phyloP scores from a whole-genome alignment of 2,113 vertebrate genomes.

The Pithys albifrons region DNA sequence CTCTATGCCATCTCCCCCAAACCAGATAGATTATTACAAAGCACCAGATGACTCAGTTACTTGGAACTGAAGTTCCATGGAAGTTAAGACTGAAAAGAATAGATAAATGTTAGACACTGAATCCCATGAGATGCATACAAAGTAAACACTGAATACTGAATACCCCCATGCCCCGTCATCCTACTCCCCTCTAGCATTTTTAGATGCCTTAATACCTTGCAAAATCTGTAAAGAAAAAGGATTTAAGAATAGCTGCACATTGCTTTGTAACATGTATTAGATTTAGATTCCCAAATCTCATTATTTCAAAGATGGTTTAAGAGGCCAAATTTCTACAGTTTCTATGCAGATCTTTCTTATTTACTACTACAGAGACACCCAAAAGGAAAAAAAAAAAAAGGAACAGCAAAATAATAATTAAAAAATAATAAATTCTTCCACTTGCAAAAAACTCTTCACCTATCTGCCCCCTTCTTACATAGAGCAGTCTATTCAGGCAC shows the following conservation, averaged over 20 bases:
- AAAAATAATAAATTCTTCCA: background rate
- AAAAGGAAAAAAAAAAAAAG: background rate
- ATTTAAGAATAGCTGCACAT: background rate
- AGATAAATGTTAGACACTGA: background rate
- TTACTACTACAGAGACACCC: background rate
- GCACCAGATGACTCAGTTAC: background rate
- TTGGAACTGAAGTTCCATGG: background rate
- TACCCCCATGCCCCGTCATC: rapidly evolving
- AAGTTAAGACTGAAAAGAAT: background rate
- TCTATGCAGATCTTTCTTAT: background rate
- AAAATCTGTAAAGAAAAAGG: background rate
- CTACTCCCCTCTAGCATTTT: background rate
- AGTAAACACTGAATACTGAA: background rate
- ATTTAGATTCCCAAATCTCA: background rate
- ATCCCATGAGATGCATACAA: background rate
- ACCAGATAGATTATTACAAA: background rate
- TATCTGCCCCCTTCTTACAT: background rate
- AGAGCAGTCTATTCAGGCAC: background rate
- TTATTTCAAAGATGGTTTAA: background rate
- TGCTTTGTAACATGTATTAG: background rate
- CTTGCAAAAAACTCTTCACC: background rate
- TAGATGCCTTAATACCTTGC: background rate
- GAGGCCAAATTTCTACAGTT: background rate
- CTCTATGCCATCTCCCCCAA: background rate
- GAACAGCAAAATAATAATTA: background rate